Evolutionary conservation across 2,797 vertebrate species (phyloP).

Genomic region (Cottoperca gobio): DNA sequence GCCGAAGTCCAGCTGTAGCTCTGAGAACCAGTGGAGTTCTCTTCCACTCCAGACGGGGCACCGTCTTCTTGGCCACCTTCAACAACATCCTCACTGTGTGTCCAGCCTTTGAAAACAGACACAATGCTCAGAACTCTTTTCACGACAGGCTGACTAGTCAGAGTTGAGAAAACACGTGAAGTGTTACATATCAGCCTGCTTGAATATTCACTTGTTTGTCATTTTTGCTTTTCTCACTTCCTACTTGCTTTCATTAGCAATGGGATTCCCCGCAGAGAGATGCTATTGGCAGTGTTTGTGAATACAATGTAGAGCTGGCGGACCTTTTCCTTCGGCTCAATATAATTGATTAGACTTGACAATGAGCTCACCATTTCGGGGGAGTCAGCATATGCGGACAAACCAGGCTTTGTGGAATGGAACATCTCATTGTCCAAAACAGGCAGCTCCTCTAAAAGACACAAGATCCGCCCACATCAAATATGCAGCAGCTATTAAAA

Average conservation of each 20-base stretch:
- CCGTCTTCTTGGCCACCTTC: conserved; percentile 88
- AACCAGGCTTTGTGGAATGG: conserved; percentile 94
- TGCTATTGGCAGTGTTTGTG: conserved; percentile 24
- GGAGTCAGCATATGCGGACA: conserved; percentile 93
- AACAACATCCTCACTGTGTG: conserved; percentile 88
- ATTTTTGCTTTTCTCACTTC: conserved; percentile 40
- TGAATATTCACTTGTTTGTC: conserved; percentile 18
- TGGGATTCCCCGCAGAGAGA: conserved; percentile 13
- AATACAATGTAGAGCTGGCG: conserved; percentile 11
- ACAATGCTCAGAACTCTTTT: background rate
- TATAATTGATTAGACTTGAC: conserved; percentile 52
- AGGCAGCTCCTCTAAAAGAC: conserved; percentile 85
- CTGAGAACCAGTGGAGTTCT: conserved; percentile 92
- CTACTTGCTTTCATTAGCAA: conserved; percentile 48
- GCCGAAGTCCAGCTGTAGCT: conserved; percentile 94
- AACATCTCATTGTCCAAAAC: conserved; percentile 95
- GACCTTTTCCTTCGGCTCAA: conserved; percentile 41
- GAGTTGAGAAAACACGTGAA: conserved; percentile 18
- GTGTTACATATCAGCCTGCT: conserved; percentile 3
- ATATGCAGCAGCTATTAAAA: conserved; percentile 58
- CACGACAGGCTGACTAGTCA: conserved; percentile 20
- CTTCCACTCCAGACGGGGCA: conserved; percentile 92
- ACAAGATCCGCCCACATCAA: conserved; percentile 66
- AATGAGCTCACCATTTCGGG: conserved; percentile 90
- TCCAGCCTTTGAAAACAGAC: conserved; percentile 82